Conservation (phyloP, 2,113 vertebrate species). For the Anhinga anhinga region DNA sequence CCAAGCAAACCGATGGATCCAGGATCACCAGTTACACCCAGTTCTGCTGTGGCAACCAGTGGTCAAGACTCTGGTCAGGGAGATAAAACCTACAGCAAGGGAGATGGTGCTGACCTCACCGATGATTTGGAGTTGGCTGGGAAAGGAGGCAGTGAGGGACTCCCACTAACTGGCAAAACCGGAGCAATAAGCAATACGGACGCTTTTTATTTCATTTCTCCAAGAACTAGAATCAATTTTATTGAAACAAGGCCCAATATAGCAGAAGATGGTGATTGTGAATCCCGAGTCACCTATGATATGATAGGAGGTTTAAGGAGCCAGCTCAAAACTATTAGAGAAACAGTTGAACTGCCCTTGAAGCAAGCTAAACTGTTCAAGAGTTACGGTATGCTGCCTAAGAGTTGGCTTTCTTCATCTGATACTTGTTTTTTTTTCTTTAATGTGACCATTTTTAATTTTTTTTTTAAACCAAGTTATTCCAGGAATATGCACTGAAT, state of each 20-base stretch:
- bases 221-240: conserved; percentile 80
- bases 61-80: neutral
- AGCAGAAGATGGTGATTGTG: neutral
- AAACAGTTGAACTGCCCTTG: conserved; percentile 91
- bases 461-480: neutral
- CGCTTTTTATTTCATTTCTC: conserved; percentile 85
- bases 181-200: conserved; percentile 64
- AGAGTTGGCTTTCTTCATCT: neutral
- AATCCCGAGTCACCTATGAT: conserved; percentile 83
- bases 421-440: neutral
- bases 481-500: neutral
- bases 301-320: conserved; percentile 90
- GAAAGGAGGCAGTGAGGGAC: neutral
- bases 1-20: conserved; percentile 50
- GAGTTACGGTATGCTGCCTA: conserved; percentile 80
- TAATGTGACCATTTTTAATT: accelerated
- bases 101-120: neutral
- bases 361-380: conserved; percentile 89
- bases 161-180: conserved; percentile 4
- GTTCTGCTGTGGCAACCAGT: neutral
- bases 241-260: neutral
- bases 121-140: neutral
- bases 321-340: conserved; percentile 87
- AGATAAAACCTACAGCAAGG: neutral
- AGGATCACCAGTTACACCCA: neutral